phyloP scores from a whole-genome alignment of 2,888 invertebrate species.

The Ormia ochracea region DNA sequence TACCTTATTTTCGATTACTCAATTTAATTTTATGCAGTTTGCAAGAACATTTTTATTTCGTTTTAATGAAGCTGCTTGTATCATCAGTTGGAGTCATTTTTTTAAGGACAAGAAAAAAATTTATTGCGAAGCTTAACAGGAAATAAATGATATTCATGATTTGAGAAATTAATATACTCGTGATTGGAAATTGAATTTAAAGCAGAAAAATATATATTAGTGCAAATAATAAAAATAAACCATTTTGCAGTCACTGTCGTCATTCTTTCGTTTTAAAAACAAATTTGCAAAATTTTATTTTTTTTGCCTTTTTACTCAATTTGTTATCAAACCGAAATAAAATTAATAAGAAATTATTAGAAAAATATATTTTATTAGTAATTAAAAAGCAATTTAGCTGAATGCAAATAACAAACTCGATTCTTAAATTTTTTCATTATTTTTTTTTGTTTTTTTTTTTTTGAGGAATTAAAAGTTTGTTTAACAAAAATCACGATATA shows the following conservation, averaged over 20 bases:
- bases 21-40: constrained; percentile 55
- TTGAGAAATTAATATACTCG: constrained; percentile 57
- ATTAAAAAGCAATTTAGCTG: constrained; percentile 34
- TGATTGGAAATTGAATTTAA: constrained; percentile 54
- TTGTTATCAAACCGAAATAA: not conserved
- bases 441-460: not conserved
- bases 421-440: not conserved
- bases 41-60: constrained; percentile 18
- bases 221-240: not conserved
- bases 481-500: constrained; percentile 68
- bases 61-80: constrained; percentile 62
- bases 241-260: constrained; percentile 12
- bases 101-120: not conserved
- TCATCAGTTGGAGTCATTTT: constrained; percentile 47
- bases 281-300: constrained; percentile 1
- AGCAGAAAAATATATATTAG: not conserved
- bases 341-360: constrained; percentile 47
- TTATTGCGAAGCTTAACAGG: constrained; percentile 26
- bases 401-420: constrained; percentile 14
- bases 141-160: constrained; percentile 60
- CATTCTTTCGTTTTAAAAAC: not conserved
- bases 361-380: constrained; percentile 29
- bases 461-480: constrained; percentile 54
- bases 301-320: not conserved
- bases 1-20: constrained; percentile 54